Conservation (phyloP, 2,888 invertebrate genomes). For the Drosophila quasianomalipes region DNA sequence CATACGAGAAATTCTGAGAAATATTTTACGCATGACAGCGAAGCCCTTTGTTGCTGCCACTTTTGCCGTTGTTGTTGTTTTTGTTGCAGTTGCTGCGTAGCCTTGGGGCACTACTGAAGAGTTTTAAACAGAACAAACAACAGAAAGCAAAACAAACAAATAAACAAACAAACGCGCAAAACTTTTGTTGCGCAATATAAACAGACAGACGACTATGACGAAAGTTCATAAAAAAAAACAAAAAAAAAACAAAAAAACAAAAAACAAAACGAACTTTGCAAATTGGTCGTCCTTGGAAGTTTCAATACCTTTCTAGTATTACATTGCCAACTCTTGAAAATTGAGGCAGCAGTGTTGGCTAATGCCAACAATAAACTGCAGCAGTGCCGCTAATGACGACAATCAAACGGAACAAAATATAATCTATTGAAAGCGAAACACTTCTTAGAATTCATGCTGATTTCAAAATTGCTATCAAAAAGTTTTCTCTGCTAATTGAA, state of each 20-base stretch:
- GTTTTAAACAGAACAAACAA: slow-evolving; percentile 69
- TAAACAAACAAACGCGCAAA: slow-evolving; percentile 67
- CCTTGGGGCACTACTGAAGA: slow-evolving; percentile 67
- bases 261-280: slow-evolving; percentile 16
- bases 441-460: slow-evolving; percentile 7
- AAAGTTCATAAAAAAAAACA: slow-evolving; percentile 44
- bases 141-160: slow-evolving; percentile 66
- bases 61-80: slow-evolving; percentile 23
- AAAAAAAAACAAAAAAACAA: too few relatives aligned
- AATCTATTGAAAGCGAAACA: background rate
- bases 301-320: slow-evolving; percentile 51
- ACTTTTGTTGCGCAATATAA: slow-evolving; percentile 58
- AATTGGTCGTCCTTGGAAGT: slow-evolving; percentile 67
- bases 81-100: slow-evolving; percentile 43
- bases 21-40: slow-evolving; percentile 77
- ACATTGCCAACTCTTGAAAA: slow-evolving; percentile 17
- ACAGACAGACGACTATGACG: slow-evolving; percentile 41
- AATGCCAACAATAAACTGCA: slow-evolving; percentile 35
- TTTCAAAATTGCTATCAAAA: background rate
- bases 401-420: slow-evolving; percentile 25
- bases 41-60: slow-evolving; percentile 55
- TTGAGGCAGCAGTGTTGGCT: slow-evolving; percentile 23
- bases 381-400: slow-evolving; percentile 22
- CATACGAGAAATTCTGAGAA: slow-evolving; percentile 64
- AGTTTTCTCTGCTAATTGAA: background rate